Evolutionary conservation across 2,888 invertebrate species (phyloP), one percentile per base, ranked within the genome.

Genomic region (Leptodirus hochenwartii): DNA sequence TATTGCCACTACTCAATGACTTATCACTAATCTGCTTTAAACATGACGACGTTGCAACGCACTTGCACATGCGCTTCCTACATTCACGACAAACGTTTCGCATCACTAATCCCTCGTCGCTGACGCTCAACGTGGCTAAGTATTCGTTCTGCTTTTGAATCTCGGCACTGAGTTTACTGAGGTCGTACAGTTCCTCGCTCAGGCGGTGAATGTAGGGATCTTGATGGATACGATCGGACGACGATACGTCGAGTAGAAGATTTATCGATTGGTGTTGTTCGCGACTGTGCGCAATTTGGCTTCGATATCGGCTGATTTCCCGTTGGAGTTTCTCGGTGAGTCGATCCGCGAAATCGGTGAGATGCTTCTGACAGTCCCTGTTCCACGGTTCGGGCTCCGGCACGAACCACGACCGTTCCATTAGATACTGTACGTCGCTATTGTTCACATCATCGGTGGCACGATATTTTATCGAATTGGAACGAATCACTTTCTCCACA

Each of bases 311-410:
- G 45, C 81, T 79, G 37, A 81, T 71, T 54, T 82, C 80, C 38
- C 75, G 71, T 31, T 80, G 61, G 35, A 84, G 56, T 48, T 80
- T 80, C 46, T 79, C 79, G 46, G 78, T 78, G n/a, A 82, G 56
- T 47, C 76, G 73, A 46, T 82, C 81, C 2, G 81, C 80, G 43
- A 81, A 80, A 43, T 80, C 78, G 2, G 73, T 72, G 36, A 81
- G 58, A 47, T 80, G 76, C 42, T 69, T 69, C 37, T 66, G 62
- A 38, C 70, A 69, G 37, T 73, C 70, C 41, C 71, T 68, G 30
- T 63, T 63, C 72, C 73, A 73, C 9, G n/a, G n/a, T n/a, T n/a
- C n/a, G n/a, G n/a, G n/a, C n/a, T n/a, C n/a, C n/a, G n/a, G n/a
- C n/a, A n/a, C n/a, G n/a, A n/a, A n/a, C n/a, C n/a, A n/a, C n/a